Evolutionary conservation across 2,113 vertebrate genomes (phyloP), one percentile per base, ranked within the genome.

Genomic region (Microtus ochrogaster): DNA sequence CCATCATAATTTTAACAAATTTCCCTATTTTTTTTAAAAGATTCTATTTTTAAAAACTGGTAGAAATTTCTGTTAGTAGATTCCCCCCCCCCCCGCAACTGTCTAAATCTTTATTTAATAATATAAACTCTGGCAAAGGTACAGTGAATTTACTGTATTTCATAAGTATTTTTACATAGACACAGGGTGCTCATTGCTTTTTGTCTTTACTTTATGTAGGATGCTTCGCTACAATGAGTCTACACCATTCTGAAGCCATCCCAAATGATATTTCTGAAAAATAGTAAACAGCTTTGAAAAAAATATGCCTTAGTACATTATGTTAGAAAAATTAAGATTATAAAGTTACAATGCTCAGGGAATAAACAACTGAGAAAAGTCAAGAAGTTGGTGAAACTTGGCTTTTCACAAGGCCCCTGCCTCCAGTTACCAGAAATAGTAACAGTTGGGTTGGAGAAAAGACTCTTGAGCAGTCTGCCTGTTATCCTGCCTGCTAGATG

Each of bases 11-110:
- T 89, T 82, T 94, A 95, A 70, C 16, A 87, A 86, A 70, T 87
- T 88, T 73, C 61, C 90, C 10, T 30, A 92, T 94, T 30, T 93
- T 30, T 93, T 93, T 92, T 68, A 91, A 95, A 72, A 89, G 5
- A 95, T 78, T 74, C 28, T 88, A 90, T 96, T 96, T 97, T 76
- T 76, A 93, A 95, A 96, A 96, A 28, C 0, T 8, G 85, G 5
- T 77, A 92, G 65, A 78, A 73, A 91, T 79, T 70, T 55, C 89
- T 97, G 24, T 87, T 95, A 89, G 52, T 41, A 58, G 44, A 89
- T 79, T 65, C 49, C 13, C 52, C 52, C 88, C 88, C 61, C 7
- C 74, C 22, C 58, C 82, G 11, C 2, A 95, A 85, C 28, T 94
- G 77, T 86, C 68, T 92, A 74, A 83, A 87, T 93, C 36, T 92